Evolutionary conservation across 2,113 vertebrate species (phyloP).

Genomic region (Myrmecobius fasciatus): DNA sequence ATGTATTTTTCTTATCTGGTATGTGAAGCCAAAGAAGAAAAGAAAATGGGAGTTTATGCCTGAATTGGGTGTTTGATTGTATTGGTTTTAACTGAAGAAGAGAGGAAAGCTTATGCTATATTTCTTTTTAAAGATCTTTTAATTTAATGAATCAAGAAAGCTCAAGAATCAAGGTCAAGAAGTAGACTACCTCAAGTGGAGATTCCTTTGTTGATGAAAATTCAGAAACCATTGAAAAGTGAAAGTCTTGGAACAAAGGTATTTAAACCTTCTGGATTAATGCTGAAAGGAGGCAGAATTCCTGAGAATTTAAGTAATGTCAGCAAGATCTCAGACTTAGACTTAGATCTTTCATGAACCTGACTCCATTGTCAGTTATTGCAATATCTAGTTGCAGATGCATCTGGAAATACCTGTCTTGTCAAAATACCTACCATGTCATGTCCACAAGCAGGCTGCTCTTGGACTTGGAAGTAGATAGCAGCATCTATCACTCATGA

Average conservation of each 20-base stretch:
- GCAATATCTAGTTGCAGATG: background rate
- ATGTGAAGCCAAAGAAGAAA: background rate
- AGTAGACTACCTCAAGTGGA: background rate
- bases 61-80: background rate
- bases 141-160: background rate
- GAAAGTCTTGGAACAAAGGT: background rate
- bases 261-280: background rate
- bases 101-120: background rate
- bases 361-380: background rate
- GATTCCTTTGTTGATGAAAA: background rate
- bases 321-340: background rate
- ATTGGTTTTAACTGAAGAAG: background rate
- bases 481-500: background rate
- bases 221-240: background rate
- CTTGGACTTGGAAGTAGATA: background rate
- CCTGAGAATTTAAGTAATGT: background rate
- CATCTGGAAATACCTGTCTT: background rate
- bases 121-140: background rate
- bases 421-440: background rate
- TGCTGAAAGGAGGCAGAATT: background rate
- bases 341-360: background rate
- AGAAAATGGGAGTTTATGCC: background rate
- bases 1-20: background rate
- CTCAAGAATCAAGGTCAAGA: background rate
- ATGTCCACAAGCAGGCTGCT: background rate